A percentile compares a stretch with the other conserved stretches of the same genome.
phyloP scores from a whole-genome alignment of 2,888 invertebrate species.

The Drepanosiphum platanoidis region DNA sequence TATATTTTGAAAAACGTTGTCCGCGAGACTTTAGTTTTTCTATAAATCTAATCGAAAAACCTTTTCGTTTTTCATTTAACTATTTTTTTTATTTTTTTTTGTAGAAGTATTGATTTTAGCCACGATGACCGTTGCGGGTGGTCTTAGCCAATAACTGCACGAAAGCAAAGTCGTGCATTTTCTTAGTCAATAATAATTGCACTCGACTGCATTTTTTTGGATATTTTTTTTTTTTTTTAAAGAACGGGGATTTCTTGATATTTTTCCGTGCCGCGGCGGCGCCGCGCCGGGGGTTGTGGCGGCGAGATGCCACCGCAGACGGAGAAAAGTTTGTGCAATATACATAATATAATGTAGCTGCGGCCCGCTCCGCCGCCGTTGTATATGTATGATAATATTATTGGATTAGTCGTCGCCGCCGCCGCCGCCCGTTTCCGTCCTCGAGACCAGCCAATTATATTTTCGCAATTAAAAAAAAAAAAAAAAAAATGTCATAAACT shows the following conservation, averaged over 20 bases:
- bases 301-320: neutral
- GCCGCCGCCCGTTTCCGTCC: neutral
- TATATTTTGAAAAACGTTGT: no score
- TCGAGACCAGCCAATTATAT: neutral
- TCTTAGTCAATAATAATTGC: no score
- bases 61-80: no score
- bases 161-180: no score
- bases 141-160: no score
- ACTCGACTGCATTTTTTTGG: no score
- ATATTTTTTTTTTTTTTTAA: no score
- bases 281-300: neutral
- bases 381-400: neutral
- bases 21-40: no score
- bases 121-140: no score
- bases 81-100: no score
- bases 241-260: neutral
- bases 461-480: slow-evolving; percentile 24
- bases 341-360: neutral
- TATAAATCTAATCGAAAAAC: no score
- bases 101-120: no score
- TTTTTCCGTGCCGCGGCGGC: neutral
- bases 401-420: neutral
- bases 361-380: neutral
- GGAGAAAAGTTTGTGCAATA: neutral
- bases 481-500: slow-evolving; percentile 3